A percentile compares a stretch with the other conserved stretches of the same genome.
Conservation (phyloP, 1,140 invertebrate species). For the Polyergus mexicanus region DNA sequence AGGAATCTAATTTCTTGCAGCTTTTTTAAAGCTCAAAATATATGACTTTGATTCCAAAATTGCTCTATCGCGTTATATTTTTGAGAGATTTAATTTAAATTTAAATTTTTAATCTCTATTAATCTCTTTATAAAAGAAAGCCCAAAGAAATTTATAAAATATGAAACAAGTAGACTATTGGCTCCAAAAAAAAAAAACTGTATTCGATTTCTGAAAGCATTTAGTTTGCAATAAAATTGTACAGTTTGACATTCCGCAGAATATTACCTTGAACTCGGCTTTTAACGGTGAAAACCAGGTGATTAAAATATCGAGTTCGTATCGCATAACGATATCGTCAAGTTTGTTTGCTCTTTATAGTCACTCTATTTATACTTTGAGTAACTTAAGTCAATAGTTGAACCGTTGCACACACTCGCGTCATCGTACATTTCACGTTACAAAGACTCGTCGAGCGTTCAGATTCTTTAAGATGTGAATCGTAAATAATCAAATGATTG, state of each 20-base stretch:
- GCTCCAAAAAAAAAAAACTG: neutral
- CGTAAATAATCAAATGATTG: neutral
- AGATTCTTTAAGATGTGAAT: neutral
- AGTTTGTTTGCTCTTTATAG: neutral
- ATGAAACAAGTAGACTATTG: neutral
- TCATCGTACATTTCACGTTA: conserved; percentile 1
- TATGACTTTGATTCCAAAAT: no score
- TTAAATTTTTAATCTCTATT: no score
- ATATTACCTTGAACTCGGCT: conserved; percentile 7
- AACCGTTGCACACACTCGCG: neutral
- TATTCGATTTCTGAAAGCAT: neutral
- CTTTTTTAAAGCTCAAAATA: no score
- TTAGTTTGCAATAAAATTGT: neutral
- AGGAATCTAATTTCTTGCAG: neutral
- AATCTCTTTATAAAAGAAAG: neutral
- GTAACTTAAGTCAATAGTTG: conserved; percentile 7
- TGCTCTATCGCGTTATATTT: no score
- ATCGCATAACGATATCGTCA: conserved; percentile 47
- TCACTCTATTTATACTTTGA: neutral
- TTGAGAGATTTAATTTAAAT: no score
- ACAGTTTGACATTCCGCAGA: neutral
- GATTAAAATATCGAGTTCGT: neutral
- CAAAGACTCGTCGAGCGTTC: neutral
- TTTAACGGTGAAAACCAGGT: neutral
- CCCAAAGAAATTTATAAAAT: neutral